Percentiles rank a stretch among this genome's conserved stretches.
Evolutionary conservation across 1,140 invertebrate species (phyloP).

Genomic region (Ladona fulva): DNA sequence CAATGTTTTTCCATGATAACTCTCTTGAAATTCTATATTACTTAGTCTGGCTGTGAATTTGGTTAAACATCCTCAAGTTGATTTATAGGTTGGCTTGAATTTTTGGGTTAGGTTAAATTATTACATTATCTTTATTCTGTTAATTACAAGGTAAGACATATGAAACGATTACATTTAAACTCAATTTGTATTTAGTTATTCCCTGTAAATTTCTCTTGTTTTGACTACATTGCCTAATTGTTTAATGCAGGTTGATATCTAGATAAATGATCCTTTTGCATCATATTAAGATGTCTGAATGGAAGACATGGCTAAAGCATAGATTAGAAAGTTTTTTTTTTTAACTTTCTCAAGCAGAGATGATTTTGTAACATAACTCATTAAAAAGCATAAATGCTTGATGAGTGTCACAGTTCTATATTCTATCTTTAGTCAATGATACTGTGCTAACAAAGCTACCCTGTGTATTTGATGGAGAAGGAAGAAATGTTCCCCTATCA

Average conservation of each 20-base stretch:
- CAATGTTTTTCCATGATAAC: background rate
- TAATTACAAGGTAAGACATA: background rate
- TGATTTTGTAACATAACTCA: background rate
- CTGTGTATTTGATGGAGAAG: no score
- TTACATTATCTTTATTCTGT: background rate
- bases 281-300: background rate
- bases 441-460: no score
- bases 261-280: background rate
- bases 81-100: background rate
- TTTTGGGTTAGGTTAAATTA: background rate
- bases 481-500: no score
- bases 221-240: background rate
- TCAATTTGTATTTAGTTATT: background rate
- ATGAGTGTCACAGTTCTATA: no score
- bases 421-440: no score
- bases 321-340: background rate
- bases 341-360: background rate
- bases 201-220: background rate
- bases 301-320: background rate
- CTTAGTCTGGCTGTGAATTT: slow-evolving; percentile 5
- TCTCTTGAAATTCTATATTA: background rate
- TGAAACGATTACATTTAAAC: background rate
- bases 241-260: background rate
- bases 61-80: background rate
- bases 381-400: no score